Percentiles rank a stretch among this genome's conserved stretches.
phyloP scores from a whole-genome alignment of 2,113 vertebrate genomes.

The Saguinus midas region DNA sequence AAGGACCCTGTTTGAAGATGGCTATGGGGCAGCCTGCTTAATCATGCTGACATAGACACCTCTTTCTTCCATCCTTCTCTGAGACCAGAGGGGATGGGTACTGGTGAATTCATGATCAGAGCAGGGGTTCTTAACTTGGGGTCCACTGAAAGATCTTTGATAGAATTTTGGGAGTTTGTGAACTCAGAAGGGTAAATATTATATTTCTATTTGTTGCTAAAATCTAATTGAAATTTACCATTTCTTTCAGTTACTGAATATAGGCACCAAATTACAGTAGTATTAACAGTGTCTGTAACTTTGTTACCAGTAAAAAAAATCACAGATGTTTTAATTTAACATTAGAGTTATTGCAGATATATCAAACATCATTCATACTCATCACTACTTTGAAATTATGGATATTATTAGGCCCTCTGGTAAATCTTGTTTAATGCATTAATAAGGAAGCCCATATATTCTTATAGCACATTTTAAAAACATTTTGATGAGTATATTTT shows the following conservation, averaged over 20 bases:
- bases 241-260: neutral
- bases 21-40: neutral
- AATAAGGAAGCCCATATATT: neutral
- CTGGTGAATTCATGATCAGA: neutral
- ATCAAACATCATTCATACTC: neutral
- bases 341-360: neutral
- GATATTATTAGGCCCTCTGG: neutral
- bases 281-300: neutral
- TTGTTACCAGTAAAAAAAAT: constrained; percentile 19
- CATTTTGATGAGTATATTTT: constrained; percentile 3
- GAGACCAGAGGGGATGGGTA: neutral
- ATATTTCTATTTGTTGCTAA: constrained; percentile 17
- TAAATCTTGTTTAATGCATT: neutral
- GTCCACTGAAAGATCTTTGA: neutral
- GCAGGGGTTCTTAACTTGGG: neutral
- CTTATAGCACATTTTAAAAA: neutral
- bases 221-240: neutral
- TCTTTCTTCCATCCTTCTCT: neutral
- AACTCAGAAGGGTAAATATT: neutral
- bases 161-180: neutral
- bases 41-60: neutral
- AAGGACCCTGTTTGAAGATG: neutral
- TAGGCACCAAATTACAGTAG: neutral
- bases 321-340: neutral
- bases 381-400: neutral